Evolutionary conservation across 2,113 vertebrate genomes (phyloP).

Genomic region (Hirundichthys speculiger): DNA sequence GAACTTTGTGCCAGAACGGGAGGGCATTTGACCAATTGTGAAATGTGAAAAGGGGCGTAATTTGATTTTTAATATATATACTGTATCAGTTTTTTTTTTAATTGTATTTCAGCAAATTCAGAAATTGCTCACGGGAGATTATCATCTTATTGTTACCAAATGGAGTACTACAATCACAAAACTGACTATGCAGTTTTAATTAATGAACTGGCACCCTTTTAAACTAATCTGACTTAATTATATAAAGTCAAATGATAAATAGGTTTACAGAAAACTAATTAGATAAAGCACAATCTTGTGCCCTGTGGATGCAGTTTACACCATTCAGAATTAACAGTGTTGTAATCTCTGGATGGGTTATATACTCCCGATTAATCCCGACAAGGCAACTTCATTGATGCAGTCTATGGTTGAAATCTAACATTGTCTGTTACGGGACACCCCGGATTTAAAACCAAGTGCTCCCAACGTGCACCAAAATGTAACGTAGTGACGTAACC

Average conservation of each 20-base stretch:
- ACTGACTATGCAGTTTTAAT: not conserved
- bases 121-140: no score
- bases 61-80: no score
- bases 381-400: not conserved
- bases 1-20: no score
- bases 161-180: not conserved
- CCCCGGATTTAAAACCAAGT: conserved; percentile 15
- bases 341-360: not conserved
- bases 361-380: not conserved
- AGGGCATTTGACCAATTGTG: not conserved
- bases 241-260: not conserved
- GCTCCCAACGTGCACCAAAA: conserved; percentile 24
- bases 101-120: no score
- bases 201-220: not conserved
- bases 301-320: conserved; percentile 8
- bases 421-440: conserved; percentile 13
- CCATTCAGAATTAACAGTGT: conserved; percentile 32
- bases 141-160: no score
- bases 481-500: conserved; percentile 54
- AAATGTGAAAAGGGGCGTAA: not conserved
- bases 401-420: not conserved
- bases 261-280: not conserved
- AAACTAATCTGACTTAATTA: not conserved
- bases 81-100: no score
- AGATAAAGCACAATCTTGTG: not conserved